Evolutionary conservation across 2,888 invertebrate genomes (phyloP), one percentile per base, ranked within the genome.

Genomic region (Agriotes lineatus): DNA sequence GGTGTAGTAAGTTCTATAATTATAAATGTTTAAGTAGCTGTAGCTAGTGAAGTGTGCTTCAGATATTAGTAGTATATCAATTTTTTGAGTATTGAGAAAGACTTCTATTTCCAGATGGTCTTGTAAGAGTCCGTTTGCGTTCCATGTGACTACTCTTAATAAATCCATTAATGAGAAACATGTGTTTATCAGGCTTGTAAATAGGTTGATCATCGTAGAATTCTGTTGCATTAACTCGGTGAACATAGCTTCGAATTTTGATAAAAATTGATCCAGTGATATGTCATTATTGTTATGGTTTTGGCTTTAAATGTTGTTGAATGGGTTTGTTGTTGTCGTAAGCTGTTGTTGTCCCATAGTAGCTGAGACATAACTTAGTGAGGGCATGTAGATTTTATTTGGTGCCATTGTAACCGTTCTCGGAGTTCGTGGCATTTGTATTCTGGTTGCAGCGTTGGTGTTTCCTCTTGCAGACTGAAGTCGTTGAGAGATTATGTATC

Each of bases 21-120:
- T n/a, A n/a, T n/a, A n/a, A n/a, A n/a, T n/a, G n/a, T n/a, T n/a
- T n/a, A n/a, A n/a, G n/a, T n/a, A n/a, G n/a, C n/a, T n/a, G n/a
- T n/a, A n/a, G n/a, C n/a, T n/a, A n/a, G n/a, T n/a, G n/a, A n/a
- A n/a, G n/a, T n/a, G n/a, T n/a, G n/a, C n/a, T n/a, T n/a, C 67
- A 9, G 58, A 50, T 45, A 72, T 56, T 18, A 72, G 50, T 14
- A 70, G 19, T 6, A 71, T 68, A 7, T 71, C 68, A 12, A 72
- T 39, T 39, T 12, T 10, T n/a, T 69, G 35, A 2, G 33, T 52
- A 44, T 59, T 39, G 6, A 52, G 22, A 18, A 62, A 62, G 1
- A 14, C 35, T 56, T 56, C 56, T 2, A 56, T 18, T 56, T 35
- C 3, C 12, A 56, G 12, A 33, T 35, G 56, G 12, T 35, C 14